Base-by-base conservation (phyloP, 2,888 invertebrate species). In the Exocentrus adspersus region DNA sequence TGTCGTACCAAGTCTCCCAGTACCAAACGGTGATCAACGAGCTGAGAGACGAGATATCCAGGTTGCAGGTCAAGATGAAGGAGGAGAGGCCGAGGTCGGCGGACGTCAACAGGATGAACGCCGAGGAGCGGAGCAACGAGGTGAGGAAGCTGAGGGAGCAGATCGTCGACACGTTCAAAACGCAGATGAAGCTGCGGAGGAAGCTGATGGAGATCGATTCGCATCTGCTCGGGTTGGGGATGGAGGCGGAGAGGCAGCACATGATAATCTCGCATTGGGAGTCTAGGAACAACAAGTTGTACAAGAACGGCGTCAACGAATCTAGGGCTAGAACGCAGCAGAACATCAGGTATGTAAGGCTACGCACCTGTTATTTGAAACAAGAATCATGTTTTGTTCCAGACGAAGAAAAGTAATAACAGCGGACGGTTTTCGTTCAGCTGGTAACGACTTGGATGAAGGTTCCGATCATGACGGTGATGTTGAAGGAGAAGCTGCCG, bases 201-300 rank as follows among this genome's bases (percentile, higher is more conserved):
- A 90, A 92, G 56, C 84, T 98, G 20, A 92, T 97, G 88, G 95
- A 97, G 80, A 87, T 97, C 9, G 97, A 97, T 81, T 95, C 94
- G 72, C 93, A 94, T 76, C 84, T 96, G 54, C 83, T 96, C 69
- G 94, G 95, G 1, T 84, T 96, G 46, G 94, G 93, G 30, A 86
- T 96, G 76, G 96, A 97, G 74, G 92, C 94, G 0, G 95, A 95
- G 79, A 86, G 94, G 43, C 94, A 96, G 76, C 93, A 95, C 75
- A 89, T 94, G 65, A 89, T 95, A 48, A 93, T 97, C 46, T 91
- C 91, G 1, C 94, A 95, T 81, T 96, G 93, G 93, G 93, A 93
- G 79, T 92, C 93, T 10, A 86, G 91, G 51, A 92, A 92, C 80
- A 93, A 93, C 72, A 89, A 92, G 72, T 83, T 91, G 32, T 91